Evolutionary conservation across 2,888 invertebrate genomes (phyloP).

Genomic region (Pterobdella sp.): DNA sequence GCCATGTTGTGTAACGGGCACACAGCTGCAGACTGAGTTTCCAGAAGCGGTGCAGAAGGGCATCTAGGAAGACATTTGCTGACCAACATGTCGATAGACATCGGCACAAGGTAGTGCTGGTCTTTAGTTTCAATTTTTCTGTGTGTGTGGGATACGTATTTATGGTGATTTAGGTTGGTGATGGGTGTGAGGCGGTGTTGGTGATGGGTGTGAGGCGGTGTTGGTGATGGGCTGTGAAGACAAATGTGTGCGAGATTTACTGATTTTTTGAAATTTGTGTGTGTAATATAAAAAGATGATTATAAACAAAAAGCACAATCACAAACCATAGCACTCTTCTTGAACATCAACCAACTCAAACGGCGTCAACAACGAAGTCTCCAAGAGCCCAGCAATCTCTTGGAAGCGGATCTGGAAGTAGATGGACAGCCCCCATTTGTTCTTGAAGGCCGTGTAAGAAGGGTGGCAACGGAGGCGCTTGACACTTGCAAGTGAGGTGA

Average conservation of each 20-base stretch:
- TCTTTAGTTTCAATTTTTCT: constrained; percentile 41
- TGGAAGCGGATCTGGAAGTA: constrained; percentile 91
- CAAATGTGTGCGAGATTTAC: too few relatives aligned
- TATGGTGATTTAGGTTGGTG: too few relatives aligned
- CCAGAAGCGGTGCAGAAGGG: constrained; percentile 63
- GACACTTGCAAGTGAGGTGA: constrained; percentile 58
- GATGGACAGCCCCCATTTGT: constrained; percentile 87
- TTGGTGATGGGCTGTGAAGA: neutral
- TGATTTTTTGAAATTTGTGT: too few relatives aligned
- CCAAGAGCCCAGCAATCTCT: constrained; percentile 71
- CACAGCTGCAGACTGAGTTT: constrained; percentile 77
- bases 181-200: neutral
- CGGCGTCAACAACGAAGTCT: constrained; percentile 53
- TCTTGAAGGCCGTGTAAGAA: constrained; percentile 70
- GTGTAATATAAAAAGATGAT: too few relatives aligned
- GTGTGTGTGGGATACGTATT: neutral
- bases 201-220: neutral
- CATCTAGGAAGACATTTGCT: constrained; percentile 68
- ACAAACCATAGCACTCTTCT: too few relatives aligned
- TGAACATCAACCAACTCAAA: constrained; percentile 38
- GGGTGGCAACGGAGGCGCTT: constrained; percentile 60
- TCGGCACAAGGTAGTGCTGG: constrained; percentile 56
- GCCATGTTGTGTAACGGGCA: constrained; percentile 68
- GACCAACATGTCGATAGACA: constrained; percentile 65
- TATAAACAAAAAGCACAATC: too few relatives aligned